These are phyloP conservation scores for Agonopterix alstromeriana DNA, from an alignment of 2,888 invertebrate genomes.

Conservation along the genomic window DNA sequence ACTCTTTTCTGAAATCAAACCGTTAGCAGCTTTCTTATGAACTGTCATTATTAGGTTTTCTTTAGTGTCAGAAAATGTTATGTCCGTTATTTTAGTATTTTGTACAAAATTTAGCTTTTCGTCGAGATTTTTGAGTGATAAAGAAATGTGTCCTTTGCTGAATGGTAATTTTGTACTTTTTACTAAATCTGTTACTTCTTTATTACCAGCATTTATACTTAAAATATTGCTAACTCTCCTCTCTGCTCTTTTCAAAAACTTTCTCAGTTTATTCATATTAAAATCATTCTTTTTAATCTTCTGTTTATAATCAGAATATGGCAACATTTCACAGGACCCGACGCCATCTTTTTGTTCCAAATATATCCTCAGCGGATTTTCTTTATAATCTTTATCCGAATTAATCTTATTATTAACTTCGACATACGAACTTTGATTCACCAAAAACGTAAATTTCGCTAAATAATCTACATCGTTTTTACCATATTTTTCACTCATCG, in stretches of 20 bases:
- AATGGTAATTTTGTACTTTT: constrained; percentile 45
- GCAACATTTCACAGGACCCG: constrained; percentile 46
- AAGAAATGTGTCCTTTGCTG: constrained; percentile 45
- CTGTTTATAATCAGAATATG: constrained; percentile 41
- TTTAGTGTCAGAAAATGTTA: constrained; percentile 48
- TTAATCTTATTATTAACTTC: constrained; percentile 18
- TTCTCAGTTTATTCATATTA: constrained; percentile 35
- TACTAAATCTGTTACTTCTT: constrained; percentile 28
- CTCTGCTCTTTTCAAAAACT: constrained; percentile 53
- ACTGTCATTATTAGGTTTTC: constrained; percentile 48
- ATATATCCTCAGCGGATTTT: constrained; percentile 48
- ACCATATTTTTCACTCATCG: constrained; percentile 22
- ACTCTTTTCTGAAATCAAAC: constrained; percentile 25
- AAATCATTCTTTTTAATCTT: constrained; percentile 46
- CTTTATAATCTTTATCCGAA: constrained; percentile 36
- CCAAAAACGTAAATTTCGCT: constrained; percentile 39
- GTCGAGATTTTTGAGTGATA: constrained; percentile 30
- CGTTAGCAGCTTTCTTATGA: constrained; percentile 31
- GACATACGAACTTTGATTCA: constrained; percentile 19
- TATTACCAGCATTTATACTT: constrained; percentile 37
- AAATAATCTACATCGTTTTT: constrained; percentile 37
- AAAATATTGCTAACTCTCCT: constrained; percentile 42
- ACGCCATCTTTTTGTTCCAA: constrained; percentile 66
- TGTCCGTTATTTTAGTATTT: constrained; percentile 32
- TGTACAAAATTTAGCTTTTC: constrained; percentile 32